Conservation (phyloP, 2,888 invertebrate genomes). For the Gryllus longicercus region DNA sequence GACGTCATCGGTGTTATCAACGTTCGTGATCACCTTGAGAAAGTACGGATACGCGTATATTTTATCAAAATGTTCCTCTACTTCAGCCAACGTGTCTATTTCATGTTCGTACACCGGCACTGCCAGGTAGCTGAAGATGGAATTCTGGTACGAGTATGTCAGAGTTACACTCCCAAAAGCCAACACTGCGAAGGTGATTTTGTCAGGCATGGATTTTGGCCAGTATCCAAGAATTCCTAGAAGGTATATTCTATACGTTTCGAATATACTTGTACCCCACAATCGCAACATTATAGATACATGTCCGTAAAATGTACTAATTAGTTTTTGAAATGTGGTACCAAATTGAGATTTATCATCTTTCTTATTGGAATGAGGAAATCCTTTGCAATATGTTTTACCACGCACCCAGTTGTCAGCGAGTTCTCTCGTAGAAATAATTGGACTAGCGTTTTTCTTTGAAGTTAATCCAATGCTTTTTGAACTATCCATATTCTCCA, state of each 20-base stretch:
- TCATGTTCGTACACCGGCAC: background rate
- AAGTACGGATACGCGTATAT: background rate
- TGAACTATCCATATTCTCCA: no score
- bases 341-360: background rate
- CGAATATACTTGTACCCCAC: background rate
- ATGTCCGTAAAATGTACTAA: background rate
- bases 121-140: background rate
- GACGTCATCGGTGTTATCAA: background rate
- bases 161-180: background rate
- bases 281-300: background rate
- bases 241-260: background rate
- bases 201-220: background rate
- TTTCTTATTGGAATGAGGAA: no score
- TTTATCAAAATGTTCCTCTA: background rate
- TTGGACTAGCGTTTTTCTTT: background rate
- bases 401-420: background rate
- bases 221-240: background rate
- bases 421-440: background rate
- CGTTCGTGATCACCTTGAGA: background rate
- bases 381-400: background rate
- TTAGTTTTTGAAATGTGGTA: background rate
- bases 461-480: background rate
- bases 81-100: background rate
- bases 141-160: background rate
- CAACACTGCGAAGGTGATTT: background rate